Evolutionary conservation across 2,888 invertebrate species (phyloP).

Genomic region (Atherix ibis): DNA sequence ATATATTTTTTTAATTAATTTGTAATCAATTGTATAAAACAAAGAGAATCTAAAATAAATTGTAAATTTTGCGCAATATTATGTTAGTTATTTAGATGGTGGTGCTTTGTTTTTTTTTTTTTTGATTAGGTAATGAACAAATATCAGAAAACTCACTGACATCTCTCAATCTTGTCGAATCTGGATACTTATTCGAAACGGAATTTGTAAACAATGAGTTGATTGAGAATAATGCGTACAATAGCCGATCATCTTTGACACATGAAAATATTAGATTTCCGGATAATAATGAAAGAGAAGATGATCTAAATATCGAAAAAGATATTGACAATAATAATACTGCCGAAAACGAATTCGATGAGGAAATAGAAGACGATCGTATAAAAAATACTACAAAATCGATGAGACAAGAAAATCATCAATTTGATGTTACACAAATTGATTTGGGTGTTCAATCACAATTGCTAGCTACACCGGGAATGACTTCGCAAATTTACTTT

Average conservation of each 20-base stretch:
- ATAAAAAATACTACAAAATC: neutral
- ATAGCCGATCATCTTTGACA: neutral
- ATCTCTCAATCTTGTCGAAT: slow-evolving; percentile 2
- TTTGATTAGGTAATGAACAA: too few relatives aligned
- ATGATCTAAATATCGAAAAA: too few relatives aligned
- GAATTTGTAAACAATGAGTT: neutral
- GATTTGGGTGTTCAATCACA: slow-evolving; percentile 35
- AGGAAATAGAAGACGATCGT: neutral
- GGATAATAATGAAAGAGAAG: slow-evolving; percentile 1
- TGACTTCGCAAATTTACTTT: slow-evolving; percentile 38
- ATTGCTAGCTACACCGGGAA: slow-evolving; percentile 29
- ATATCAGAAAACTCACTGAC: slow-evolving; percentile 2
- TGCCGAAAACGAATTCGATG: slow-evolving; percentile 4
- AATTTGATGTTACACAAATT: slow-evolving; percentile 23
- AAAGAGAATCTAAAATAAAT: too few relatives aligned
- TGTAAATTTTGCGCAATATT: too few relatives aligned
- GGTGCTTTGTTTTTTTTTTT: too few relatives aligned
- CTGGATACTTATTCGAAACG: too few relatives aligned
- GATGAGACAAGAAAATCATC: slow-evolving; percentile 5
- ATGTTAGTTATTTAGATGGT: too few relatives aligned
- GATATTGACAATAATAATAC: too few relatives aligned
- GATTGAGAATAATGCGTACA: neutral
- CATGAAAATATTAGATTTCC: slow-evolving; percentile 7
- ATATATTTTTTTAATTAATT: too few relatives aligned
- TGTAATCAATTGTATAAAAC: too few relatives aligned